Evolutionary conservation across 2,797 vertebrate species (phyloP).

Genomic region (Manis crassicaudata): DNA sequence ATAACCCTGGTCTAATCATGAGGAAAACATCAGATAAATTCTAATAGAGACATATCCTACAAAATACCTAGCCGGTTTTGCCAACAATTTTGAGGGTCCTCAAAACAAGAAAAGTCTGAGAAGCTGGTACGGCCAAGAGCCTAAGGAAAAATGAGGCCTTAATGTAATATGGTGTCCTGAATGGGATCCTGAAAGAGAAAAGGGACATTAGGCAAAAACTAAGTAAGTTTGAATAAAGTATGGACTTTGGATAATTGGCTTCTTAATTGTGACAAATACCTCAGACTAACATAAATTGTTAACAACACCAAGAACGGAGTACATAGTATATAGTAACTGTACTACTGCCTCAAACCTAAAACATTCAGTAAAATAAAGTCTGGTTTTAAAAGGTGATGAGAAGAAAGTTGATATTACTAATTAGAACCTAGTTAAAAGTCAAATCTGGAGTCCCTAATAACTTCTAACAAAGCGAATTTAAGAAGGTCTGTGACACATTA

Average conservation of each 20-base stretch:
- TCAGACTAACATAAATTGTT: not conserved
- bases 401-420: not conserved
- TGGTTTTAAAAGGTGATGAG: not conserved
- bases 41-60: not conserved
- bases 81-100: not conserved
- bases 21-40: not conserved
- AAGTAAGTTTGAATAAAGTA: not conserved
- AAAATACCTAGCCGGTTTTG: not conserved
- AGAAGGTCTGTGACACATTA: not conserved
- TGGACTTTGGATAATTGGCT: not conserved
- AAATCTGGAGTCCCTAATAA: not conserved
- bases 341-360: not conserved
- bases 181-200: not conserved
- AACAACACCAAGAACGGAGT: not conserved
- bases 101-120: not conserved
- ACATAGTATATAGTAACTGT: not conserved
- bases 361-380: not conserved
- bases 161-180: not conserved
- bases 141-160: not conserved
- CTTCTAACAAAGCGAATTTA: not conserved
- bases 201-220: not conserved
- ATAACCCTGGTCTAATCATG: not conserved
- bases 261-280: not conserved
- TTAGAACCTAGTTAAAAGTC: not conserved
- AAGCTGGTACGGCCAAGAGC: not conserved